phyloP scores from a whole-genome alignment of 2,797 vertebrate genomes.

The Micropoecilia bifurca region DNA sequence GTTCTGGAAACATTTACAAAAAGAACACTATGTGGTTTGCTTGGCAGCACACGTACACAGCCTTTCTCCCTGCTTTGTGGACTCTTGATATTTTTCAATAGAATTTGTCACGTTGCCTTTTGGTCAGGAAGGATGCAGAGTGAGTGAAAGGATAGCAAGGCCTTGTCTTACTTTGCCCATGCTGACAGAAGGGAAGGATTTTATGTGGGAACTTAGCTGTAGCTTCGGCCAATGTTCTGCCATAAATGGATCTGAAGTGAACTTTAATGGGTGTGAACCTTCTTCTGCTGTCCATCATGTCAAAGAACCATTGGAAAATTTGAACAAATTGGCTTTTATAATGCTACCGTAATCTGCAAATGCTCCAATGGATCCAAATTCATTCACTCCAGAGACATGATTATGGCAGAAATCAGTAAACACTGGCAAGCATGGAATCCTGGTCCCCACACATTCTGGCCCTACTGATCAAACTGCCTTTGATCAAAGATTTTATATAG shows the following conservation, averaged over 20 bases:
- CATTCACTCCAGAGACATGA: constrained; percentile 15
- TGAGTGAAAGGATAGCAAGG: constrained; percentile 62
- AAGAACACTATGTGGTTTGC: constrained; percentile 55
- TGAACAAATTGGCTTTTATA: constrained; percentile 1
- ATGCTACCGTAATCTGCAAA: constrained; percentile 38
- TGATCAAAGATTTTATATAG: not conserved
- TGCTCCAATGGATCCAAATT: constrained; percentile 1
- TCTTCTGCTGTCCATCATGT: constrained; percentile 43
- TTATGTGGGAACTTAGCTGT: constrained; percentile 40
- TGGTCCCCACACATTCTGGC: constrained; percentile 7
- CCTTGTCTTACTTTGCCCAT: constrained; percentile 59
- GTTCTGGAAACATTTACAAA: constrained; percentile 74
- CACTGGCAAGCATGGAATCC: constrained; percentile 8
- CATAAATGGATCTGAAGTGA: constrained; percentile 66
- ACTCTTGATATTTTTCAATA: constrained; percentile 56
- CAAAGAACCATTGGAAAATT: constrained; percentile 45
- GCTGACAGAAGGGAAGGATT: constrained; percentile 47
- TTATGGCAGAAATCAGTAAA: not conserved
- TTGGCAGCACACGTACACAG: constrained; percentile 64
- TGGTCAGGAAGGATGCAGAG: constrained; percentile 59
- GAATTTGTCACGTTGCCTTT: constrained; percentile 60
- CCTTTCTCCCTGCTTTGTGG: constrained; percentile 43
- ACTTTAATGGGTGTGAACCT: constrained; percentile 41
- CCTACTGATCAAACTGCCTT: not conserved
- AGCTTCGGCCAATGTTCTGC: constrained; percentile 36